These are phyloP conservation scores for Rousettus madagascariensis DNA, from an alignment of 2,797 vertebrate genomes.

Conservation along the genomic window DNA sequence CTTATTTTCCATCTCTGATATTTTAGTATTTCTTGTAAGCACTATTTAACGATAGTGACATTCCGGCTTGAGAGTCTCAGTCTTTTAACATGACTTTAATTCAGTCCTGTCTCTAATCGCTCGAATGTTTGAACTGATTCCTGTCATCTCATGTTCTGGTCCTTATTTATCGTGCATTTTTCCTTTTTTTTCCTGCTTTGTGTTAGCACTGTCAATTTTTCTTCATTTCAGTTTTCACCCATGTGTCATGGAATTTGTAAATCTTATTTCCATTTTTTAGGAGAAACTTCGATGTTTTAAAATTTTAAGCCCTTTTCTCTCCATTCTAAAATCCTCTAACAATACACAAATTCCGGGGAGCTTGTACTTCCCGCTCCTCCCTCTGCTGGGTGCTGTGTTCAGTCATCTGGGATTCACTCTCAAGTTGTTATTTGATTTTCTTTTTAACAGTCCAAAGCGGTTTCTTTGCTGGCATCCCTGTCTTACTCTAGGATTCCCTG, in stretches of 20 bases:
- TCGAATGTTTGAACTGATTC: neutral
- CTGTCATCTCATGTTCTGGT: neutral
- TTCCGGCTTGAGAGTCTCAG: neutral
- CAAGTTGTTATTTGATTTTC: neutral
- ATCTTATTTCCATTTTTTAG: neutral
- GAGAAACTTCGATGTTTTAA: neutral
- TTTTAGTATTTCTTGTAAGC: neutral
- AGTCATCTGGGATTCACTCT: neutral
- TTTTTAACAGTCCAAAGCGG: neutral
- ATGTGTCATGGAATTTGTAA: neutral
- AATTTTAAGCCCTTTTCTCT: neutral
- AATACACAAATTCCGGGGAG: fast-evolving
- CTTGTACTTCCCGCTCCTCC: neutral
- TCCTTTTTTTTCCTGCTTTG: neutral
- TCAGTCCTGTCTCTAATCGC: neutral
- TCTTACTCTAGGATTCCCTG: neutral
- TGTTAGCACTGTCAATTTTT: neutral
- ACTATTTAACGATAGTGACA: neutral
- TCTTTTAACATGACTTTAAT: neutral
- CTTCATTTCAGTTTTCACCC: neutral
- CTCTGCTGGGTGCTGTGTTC: neutral
- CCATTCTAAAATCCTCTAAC: neutral
- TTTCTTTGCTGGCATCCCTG: neutral
- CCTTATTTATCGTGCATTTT: neutral
- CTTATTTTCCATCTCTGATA: neutral